Evolutionary conservation across 92 coral and sea anemone genomes (phyloP), one percentile per base, ranked within the genome.

Genomic region (Palythoa grandis): DNA sequence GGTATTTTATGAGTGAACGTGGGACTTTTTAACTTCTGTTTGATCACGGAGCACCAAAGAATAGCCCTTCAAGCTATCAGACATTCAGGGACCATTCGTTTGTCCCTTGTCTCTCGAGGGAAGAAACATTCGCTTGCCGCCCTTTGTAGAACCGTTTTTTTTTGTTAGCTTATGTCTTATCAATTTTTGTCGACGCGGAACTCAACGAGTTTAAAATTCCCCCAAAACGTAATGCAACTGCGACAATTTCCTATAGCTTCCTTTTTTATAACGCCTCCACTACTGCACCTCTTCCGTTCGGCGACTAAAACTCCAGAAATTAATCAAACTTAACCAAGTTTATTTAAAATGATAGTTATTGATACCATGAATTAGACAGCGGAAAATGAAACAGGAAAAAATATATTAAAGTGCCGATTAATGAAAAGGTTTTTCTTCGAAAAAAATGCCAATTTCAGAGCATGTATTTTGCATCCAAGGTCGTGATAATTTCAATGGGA

Each of bases 1-100:
- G 82, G 68, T 57, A 79, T 48, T 74, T 72, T 52, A 16, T 54
- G 39, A 50, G 66, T 82, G 84, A 68, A 86, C 79, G 74, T 73
- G 29, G 71, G 38, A 14, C 22, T 66, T 38, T 76, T 76, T 25
- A 75, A 37, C 50, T 76, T 10, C 53, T 76, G 74, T 80, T 80
- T 67, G 72, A 43, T 65, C 72, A n/a, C 22, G 60, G 48, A 12
- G 39, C 65, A 40, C n/a, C 39, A 48, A 80, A 80, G 72, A 80
- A 80, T 68, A 80, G 74, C 70, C 66, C 37, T 37, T 52, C 3
- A 80, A 80, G 83, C 72, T 77, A 86, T 87, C 87, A 90, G 92
- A 90, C 92, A 90, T 90, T 87, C 90, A 69, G 92, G 92, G 90
- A 67, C 92, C 92, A 20, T 48, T 43, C 58, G n/a, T 76, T 82